Conservation (phyloP, 2,797 vertebrate genomes). For the Scleropages formosus region DNA sequence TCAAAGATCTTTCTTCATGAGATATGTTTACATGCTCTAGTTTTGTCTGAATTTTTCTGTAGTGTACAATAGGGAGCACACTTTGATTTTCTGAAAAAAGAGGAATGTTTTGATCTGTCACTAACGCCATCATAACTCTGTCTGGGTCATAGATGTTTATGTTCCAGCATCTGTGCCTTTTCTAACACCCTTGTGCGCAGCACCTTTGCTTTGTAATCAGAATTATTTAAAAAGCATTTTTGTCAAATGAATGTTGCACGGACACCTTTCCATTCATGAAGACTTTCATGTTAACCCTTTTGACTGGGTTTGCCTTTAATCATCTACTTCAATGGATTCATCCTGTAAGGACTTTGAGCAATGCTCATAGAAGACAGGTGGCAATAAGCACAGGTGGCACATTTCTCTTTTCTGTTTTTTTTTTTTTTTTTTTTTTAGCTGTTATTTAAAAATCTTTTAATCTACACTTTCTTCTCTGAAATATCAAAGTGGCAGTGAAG, state of each 20-base stretch:
- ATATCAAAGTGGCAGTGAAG: neutral
- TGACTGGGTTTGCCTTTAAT: neutral
- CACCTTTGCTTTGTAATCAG: no score
- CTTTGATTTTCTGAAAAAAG: no score
- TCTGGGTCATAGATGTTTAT: no score
- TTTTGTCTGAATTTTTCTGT: no score
- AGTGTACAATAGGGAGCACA: no score
- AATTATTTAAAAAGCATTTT: neutral
- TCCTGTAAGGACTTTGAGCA: slow-evolving; percentile 1
- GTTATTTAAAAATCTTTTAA: slow-evolving; percentile 4
- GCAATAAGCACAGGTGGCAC: neutral
- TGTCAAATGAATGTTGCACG: neutral
- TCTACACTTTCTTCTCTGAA: neutral
- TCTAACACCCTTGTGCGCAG: no score
- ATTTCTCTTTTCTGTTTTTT: neutral
- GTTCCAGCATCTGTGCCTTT: no score
- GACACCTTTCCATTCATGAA: neutral
- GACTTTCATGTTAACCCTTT: neutral
- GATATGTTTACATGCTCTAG: no score
- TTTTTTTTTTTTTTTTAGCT: no score
- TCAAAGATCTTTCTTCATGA: no score
- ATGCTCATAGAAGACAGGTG: neutral
- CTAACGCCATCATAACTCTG: no score
- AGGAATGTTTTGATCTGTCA: no score
- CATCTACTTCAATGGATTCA: neutral